Conservation (phyloP, 2,113 vertebrate species). For the Herpetotheres cachinnans region DNA sequence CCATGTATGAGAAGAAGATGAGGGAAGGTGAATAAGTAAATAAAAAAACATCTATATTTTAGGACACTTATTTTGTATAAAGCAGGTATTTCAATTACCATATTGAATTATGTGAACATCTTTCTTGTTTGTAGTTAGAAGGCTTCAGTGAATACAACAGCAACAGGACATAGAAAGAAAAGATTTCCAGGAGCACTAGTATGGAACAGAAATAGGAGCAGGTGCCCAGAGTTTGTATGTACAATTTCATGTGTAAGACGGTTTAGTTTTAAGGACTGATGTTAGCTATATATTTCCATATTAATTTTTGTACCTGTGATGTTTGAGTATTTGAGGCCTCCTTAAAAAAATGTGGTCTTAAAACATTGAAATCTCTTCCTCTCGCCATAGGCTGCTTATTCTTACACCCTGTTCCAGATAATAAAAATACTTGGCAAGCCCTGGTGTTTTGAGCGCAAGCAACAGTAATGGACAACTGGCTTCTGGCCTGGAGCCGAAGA, state of each 20-base stretch:
- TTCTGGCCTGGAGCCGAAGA: not conserved
- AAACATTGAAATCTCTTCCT: not conserved
- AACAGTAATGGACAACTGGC: not conserved
- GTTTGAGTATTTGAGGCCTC: not conserved
- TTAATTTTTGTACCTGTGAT: not conserved
- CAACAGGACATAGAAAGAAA: not conserved
- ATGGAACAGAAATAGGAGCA: not conserved
- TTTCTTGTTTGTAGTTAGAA: not conserved
- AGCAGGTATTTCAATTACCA: not conserved
- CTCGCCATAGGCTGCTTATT: not conserved
- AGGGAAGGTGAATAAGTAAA: not conserved
- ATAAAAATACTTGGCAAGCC: not conserved
- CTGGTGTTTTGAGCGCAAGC: not conserved
- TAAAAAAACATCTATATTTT: not conserved
- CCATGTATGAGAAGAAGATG: not conserved
- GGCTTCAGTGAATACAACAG: not conserved
- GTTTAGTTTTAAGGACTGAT: not conserved
- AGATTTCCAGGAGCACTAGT: not conserved
- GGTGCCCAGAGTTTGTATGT: not conserved
- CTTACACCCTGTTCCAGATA: not conserved
- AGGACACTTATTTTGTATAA: not conserved
- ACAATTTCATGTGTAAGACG: not conserved
- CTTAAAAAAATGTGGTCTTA: not conserved
- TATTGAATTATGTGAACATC: not conserved
- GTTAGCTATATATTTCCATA: not conserved